Evolutionary conservation across 2,113 vertebrate species (phyloP).

Genomic region (Donacobius atricapilla): DNA sequence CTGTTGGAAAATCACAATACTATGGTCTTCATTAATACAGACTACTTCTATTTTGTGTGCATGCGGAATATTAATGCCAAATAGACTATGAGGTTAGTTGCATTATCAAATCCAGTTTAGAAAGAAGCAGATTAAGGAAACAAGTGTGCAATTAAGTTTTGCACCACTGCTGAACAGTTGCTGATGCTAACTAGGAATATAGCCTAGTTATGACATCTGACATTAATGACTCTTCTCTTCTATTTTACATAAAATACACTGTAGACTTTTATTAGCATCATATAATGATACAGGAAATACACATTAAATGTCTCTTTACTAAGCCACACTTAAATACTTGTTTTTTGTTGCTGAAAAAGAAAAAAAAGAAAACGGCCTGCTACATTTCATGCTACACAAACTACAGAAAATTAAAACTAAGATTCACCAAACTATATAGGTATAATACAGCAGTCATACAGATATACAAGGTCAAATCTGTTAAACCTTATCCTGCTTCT

Average conservation of each 20-base stretch:
- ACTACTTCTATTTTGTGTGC: neutral
- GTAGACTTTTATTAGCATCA: neutral
- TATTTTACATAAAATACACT: neutral
- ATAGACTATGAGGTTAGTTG: neutral
- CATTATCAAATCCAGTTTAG: neutral
- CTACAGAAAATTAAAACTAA: neutral
- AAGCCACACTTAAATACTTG: neutral
- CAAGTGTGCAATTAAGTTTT: neutral
- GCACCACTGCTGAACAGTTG: neutral
- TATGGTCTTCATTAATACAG: neutral
- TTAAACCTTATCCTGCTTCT: neutral
- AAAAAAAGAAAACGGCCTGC: neutral
- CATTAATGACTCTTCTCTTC: neutral
- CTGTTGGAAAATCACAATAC: constrained; percentile 19
- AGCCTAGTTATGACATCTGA: neutral
- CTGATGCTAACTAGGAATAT: neutral
- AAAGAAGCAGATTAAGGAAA: neutral
- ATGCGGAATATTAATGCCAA: neutral
- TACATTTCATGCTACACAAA: neutral
- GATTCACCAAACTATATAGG: neutral
- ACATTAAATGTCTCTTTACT: neutral
- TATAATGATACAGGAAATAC: neutral
- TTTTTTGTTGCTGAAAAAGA: neutral
- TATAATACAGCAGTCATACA: neutral
- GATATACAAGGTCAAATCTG: neutral